Evolutionary conservation across 2,888 invertebrate genomes (phyloP).

Genomic region (Heliconius hortense): DNA sequence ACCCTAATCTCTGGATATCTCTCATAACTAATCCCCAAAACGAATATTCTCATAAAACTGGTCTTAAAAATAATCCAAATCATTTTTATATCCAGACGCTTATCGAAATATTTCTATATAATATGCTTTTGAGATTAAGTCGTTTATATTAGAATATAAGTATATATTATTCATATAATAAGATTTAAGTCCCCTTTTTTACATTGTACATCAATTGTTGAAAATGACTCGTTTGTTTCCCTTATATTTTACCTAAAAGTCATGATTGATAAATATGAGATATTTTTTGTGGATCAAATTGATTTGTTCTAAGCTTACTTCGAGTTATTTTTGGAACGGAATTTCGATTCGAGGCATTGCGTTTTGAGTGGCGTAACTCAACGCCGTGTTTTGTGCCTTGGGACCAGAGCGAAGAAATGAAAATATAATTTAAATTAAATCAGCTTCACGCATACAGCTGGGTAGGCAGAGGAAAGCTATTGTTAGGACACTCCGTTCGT

Average conservation of each 20-base stretch:
- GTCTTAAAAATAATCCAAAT: slow-evolving; percentile 19
- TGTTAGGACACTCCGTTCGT: too few relatives aligned
- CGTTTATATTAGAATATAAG: slow-evolving; percentile 7
- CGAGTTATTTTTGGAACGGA: background rate
- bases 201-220: background rate
- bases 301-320: background rate
- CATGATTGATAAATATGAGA: too few relatives aligned
- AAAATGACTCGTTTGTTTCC: background rate
- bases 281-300: background rate
- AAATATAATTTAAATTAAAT: too few relatives aligned
- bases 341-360: background rate
- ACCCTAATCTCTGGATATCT: background rate
- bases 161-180: slow-evolving; percentile 1
- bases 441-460: too few relatives aligned
- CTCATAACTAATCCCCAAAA: slow-evolving; percentile 10
- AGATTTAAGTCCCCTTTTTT: slow-evolving; percentile 4
- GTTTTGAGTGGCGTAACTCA: background rate
- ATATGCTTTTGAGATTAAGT: slow-evolving; percentile 18
- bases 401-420: too few relatives aligned
- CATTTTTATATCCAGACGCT: slow-evolving; percentile 19
- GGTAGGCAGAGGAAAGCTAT: too few relatives aligned
- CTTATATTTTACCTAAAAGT: too few relatives aligned
- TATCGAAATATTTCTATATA: background rate
- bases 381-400: too few relatives aligned
- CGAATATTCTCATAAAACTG: background rate